Evolutionary conservation across 2,797 vertebrate species (phyloP).

Genomic region (Crypturellus tataupa): DNA sequence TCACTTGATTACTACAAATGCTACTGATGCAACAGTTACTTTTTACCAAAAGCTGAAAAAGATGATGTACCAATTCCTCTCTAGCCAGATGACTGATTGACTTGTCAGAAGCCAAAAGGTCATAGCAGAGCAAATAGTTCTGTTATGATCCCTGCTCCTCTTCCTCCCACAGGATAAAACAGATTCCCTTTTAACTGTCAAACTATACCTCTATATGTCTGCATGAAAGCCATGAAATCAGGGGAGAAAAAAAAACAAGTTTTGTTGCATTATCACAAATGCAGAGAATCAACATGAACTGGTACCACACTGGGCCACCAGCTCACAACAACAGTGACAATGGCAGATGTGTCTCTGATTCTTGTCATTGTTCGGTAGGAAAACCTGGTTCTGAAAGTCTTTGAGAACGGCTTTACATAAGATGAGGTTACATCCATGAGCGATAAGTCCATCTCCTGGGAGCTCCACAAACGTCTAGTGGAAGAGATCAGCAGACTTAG

Average conservation of each 20-base stretch:
- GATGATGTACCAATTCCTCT: background rate
- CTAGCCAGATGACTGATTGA: background rate
- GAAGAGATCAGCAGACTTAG: background rate
- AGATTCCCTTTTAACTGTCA: background rate
- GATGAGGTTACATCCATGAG: background rate
- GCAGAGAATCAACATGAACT: background rate
- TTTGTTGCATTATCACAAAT: background rate
- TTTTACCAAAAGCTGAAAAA: background rate
- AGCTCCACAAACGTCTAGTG: background rate
- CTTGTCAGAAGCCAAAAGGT: background rate
- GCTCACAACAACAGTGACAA: background rate
- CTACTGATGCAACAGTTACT: background rate
- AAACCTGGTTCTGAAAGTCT: background rate
- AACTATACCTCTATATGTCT: background rate
- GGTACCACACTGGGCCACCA: background rate
- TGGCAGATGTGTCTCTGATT: background rate
- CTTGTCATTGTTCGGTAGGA: background rate
- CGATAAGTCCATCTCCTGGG: background rate
- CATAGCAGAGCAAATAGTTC: background rate
- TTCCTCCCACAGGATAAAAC: background rate
- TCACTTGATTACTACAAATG: too few species aligned
- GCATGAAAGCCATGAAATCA: background rate
- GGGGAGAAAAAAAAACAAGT: background rate
- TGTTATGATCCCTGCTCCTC: background rate
- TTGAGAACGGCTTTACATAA: background rate